phyloP scores from a whole-genome alignment of 2,888 invertebrate genomes.

The Trichopria drosophilae region DNA sequence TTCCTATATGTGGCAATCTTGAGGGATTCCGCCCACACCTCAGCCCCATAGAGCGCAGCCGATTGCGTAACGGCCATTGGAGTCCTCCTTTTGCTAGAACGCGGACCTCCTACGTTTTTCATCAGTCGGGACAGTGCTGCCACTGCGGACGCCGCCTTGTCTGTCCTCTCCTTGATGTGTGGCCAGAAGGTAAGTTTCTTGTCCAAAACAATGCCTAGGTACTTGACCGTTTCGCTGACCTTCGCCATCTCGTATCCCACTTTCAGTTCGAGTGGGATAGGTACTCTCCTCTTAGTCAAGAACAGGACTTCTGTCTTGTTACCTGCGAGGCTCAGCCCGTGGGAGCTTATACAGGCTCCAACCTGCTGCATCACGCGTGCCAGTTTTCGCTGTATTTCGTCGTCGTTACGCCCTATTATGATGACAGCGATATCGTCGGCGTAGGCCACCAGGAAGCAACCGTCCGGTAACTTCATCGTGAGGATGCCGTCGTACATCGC shows the following conservation, averaged over 20 bases:
- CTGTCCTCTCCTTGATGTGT: slow-evolving; percentile 17
- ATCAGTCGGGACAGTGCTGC: neutral
- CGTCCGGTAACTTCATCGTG: slow-evolving; percentile 20
- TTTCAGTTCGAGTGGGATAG: neutral
- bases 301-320: slow-evolving; percentile 31
- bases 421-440: slow-evolving; percentile 31
- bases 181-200: slow-evolving; percentile 17
- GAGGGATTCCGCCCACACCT: slow-evolving; percentile 16
- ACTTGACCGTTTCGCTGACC: slow-evolving; percentile 15
- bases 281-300: slow-evolving; percentile 22
- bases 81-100: neutral
- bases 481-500: slow-evolving; percentile 28
- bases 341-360: slow-evolving; percentile 24
- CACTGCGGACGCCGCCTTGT: neutral
- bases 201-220: slow-evolving; percentile 35
- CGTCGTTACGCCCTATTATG: slow-evolving; percentile 12
- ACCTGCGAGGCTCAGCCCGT: slow-evolving; percentile 26
- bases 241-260: neutral
- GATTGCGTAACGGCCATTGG: slow-evolving; percentile 32
- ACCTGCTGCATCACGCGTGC: slow-evolving; percentile 23
- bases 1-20: slow-evolving; percentile 3
- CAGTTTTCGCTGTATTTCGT: slow-evolving; percentile 17
- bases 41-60: too few relatives aligned
- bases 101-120: neutral
- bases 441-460: slow-evolving; percentile 25